Conservation (phyloP, 2,113 vertebrate genomes). For the Trochalopteron elliotii region DNA sequence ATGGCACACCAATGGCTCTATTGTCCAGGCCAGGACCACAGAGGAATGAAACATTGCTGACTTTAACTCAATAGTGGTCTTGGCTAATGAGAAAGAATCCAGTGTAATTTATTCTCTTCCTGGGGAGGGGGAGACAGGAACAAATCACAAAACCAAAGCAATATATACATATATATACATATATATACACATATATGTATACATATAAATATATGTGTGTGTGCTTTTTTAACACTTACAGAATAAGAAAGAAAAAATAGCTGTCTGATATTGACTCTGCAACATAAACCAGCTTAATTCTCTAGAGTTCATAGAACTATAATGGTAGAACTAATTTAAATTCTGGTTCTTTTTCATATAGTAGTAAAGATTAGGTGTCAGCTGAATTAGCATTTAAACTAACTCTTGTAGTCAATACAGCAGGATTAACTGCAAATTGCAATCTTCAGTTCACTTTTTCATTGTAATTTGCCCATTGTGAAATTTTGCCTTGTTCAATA, state of each 20-base stretch:
- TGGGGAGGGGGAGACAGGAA: not conserved
- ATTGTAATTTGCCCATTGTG: not conserved
- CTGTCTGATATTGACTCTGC: not conserved
- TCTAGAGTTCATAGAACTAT: not conserved
- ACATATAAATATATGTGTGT: no score
- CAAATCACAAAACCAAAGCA: not conserved
- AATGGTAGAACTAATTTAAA: not conserved
- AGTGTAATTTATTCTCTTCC: conserved; percentile 11
- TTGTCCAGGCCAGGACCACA: not conserved
- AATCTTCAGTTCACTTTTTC: not conserved
- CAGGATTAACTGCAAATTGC: conserved; percentile 41
- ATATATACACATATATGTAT: no score
- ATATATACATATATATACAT: no score
- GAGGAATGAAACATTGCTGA: conserved; percentile 26
- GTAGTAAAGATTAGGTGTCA: not conserved
- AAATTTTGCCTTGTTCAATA: not conserved
- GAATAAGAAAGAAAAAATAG: not conserved
- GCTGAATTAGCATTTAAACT: conserved; percentile 39
- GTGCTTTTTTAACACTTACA: not conserved
- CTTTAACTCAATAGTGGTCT: not conserved
- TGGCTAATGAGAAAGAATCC: conserved; percentile 29
- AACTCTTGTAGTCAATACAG: not conserved
- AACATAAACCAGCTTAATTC: not conserved
- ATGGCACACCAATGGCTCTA: conserved; percentile 9
- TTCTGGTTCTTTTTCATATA: not conserved